Evolutionary conservation across 2,888 invertebrate species (phyloP), one percentile per base, ranked within the genome.

Genomic region (Clepsis dumicolana): DNA sequence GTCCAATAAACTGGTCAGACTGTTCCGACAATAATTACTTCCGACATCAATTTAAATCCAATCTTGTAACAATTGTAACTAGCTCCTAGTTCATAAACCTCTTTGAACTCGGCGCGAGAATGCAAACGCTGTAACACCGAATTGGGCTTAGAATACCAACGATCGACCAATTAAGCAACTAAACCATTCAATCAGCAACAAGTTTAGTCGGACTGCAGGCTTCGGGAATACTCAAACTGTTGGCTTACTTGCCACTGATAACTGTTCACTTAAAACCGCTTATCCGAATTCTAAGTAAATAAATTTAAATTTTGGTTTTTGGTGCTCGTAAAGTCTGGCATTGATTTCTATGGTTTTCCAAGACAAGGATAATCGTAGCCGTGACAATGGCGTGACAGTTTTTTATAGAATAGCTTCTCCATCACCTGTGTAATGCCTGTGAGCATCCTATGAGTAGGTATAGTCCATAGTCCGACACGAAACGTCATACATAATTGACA

Each of bases 121-220:
- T 41, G 25, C 41, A 25, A 41, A 16, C 41, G 16, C 25, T 59
- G 21, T 57, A 35, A 25, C 5, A 41, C 16, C 41, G 59, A 25
- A 38, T n/a, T 7, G 24, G 35, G 29, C 7, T 8, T 16, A 24
- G 25, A 41, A 25, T 16, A 2, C 25, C 38, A 41, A 38, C 7
- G 57, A 57, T 59, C 41, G 24, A 14, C 41, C 25, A 38, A 59
- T 59, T 59, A 59, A 16, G 24, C 25, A 25, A 41, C 41, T 59
- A 41, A 59, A 57, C 57, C 38, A 24, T 56, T n/a, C 56, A 44
- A 44, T 44, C 56, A 16, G 41, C 25, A 59, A 27, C 41, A 59
- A 38, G 35, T 38, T 24, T n/a, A n/a, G n/a, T n/a, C n/a, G 24
- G 32, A 32, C 8, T 56, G 32, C 7, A 24, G 52, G 27, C n/a